phyloP scores from a whole-genome alignment of 1,140 invertebrate species.

The Drosophila prosaltans region DNA sequence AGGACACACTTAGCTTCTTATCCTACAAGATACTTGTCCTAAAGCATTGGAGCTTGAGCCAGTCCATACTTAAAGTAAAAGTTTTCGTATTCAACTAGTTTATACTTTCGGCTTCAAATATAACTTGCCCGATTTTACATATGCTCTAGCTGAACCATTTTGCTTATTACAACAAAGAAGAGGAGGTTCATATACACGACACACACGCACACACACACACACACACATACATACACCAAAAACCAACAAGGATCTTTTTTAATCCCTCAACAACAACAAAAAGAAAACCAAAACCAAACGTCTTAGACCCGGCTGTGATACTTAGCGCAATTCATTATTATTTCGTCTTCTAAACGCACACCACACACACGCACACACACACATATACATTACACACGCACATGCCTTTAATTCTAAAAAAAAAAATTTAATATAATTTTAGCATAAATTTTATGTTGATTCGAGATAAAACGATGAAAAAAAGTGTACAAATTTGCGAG shows the following conservation, averaged over 20 bases:
- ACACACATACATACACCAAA: constrained; percentile 32
- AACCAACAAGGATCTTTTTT: constrained; percentile 10
- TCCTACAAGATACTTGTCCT: too few relatives aligned
- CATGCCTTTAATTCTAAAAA: constrained; percentile 28
- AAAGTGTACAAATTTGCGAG: constrained; percentile 65
- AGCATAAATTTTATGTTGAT: constrained; percentile 56
- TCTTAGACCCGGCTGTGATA: constrained; percentile 81
- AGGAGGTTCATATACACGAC: constrained; percentile 2
- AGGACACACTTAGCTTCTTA: too few relatives aligned
- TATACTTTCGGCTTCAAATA: too few relatives aligned
- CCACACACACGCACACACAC: constrained; percentile 25
- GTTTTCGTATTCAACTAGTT: too few relatives aligned
- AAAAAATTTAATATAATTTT: constrained; percentile 53
- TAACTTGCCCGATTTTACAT: background rate
- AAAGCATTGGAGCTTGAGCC: too few relatives aligned
- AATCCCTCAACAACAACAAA: constrained; percentile 17
- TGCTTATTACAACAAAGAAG: background rate
- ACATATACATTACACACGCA: background rate
- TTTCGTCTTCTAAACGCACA: constrained; percentile 47
- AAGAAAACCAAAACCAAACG: constrained; percentile 50
- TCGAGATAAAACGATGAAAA: constrained; percentile 28
- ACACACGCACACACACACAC: constrained; percentile 22
- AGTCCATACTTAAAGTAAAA: too few relatives aligned
- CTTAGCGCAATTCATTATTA: constrained; percentile 74
- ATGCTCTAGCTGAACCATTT: background rate